Conservation (phyloP, 2,888 invertebrate genomes). For the Crossocerus cetratus region DNA sequence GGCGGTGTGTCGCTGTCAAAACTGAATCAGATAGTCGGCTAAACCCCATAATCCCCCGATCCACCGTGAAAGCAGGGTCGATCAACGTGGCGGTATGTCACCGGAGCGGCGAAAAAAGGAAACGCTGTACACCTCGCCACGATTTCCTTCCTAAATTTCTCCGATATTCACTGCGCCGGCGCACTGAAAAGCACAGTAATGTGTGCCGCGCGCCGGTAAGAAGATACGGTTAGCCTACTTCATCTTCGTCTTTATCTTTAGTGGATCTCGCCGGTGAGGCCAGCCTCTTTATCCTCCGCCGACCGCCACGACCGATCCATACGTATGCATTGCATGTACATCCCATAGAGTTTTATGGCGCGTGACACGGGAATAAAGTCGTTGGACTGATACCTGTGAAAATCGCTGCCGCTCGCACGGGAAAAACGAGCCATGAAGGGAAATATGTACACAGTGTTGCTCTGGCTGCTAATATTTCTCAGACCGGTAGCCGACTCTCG, state of each 20-base stretch:
- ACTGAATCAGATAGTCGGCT: no score
- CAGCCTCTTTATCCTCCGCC: background rate
- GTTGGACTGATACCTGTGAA: no score
- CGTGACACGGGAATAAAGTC: no score
- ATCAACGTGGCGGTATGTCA: background rate
- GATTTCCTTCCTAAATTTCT: conserved; percentile 4
- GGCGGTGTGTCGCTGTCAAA: no score
- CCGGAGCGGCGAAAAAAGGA: background rate
- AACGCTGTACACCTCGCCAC: background rate
- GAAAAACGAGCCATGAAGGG: no score
- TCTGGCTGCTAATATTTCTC: no score
- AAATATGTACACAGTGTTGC: no score
- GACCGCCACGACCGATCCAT: background rate
- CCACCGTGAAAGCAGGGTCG: background rate
- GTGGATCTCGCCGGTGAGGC: background rate
- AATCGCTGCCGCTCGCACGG: no score
- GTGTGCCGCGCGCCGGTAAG: conserved; percentile 1
- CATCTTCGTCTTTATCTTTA: conserved; percentile 3
- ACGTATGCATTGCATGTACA: no score
- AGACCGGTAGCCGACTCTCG: no score
- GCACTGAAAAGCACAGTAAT: background rate
- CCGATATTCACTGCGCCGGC: background rate
- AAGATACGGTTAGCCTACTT: conserved; percentile 5
- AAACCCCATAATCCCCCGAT: background rate
- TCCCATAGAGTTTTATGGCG: no score